Conservation (phyloP, 2,797 vertebrate genomes). For the Hoplostethus mediterraneus region DNA sequence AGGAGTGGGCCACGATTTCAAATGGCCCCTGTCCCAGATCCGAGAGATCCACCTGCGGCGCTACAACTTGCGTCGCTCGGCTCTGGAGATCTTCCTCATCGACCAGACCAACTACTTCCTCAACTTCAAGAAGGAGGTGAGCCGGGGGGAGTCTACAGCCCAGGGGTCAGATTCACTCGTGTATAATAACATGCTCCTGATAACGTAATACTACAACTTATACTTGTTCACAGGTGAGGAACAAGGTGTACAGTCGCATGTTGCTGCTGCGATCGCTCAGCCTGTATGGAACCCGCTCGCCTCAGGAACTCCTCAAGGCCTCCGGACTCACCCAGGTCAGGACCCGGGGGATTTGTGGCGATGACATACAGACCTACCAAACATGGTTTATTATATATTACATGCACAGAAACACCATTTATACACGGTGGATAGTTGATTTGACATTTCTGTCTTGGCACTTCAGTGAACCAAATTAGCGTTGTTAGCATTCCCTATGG, state of each 20-base stretch:
- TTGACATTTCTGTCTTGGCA: no score
- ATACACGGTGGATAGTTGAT: no score
- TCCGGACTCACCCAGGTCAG: conserved; percentile 95
- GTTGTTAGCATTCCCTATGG: no score
- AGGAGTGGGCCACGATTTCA: conserved; percentile 96
- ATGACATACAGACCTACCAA: no score
- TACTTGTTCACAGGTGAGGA: conserved; percentile 87
- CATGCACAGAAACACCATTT: no score
- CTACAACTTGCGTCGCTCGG: conserved; percentile 95
- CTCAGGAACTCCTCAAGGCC: conserved; percentile 94
- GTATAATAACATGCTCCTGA: no score
- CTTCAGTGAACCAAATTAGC: no score
- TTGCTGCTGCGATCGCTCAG: conserved; percentile 91
- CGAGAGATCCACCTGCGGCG: conserved; percentile 94
- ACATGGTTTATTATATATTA: no score
- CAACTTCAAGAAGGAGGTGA: conserved; percentile 97
- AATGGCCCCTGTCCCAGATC: conserved; percentile 95
- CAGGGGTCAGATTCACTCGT: no score
- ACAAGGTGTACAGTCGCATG: conserved; percentile 94
- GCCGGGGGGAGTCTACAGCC: no score
- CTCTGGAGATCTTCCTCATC: conserved; percentile 96
- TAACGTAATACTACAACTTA: no score
- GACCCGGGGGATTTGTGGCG: background rate
- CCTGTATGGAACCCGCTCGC: conserved; percentile 92
- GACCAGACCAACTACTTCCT: conserved; percentile 98